Evolutionary conservation across 2,888 invertebrate species (phyloP).

Genomic region (Synergus laeviventris): DNA sequence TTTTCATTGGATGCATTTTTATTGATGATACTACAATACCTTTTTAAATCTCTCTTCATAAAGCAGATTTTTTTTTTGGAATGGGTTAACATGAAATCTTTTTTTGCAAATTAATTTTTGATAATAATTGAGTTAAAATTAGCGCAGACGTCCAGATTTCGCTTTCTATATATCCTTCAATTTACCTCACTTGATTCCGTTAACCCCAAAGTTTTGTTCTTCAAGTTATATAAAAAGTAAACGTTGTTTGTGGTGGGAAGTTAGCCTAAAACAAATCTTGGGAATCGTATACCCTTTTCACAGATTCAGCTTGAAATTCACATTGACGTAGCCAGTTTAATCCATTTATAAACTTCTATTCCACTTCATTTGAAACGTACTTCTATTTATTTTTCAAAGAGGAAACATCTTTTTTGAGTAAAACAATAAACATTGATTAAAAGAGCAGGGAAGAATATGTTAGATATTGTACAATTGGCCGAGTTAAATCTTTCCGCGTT

Average conservation of each 20-base stretch:
- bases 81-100: background rate
- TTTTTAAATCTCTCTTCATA: background rate
- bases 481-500: background rate
- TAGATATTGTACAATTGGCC: background rate
- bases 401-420: too few relatives aligned
- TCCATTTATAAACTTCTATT: background rate
- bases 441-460: too few relatives aligned
- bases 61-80: background rate
- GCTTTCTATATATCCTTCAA: background rate
- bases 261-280: slow-evolving; percentile 25
- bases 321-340: background rate
- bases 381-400: background rate
- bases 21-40: too few relatives aligned
- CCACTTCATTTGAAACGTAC: background rate
- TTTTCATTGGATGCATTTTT: too few relatives aligned
- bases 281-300: background rate
- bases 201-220: slow-evolving; percentile 35
- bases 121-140: slow-evolving; percentile 32
- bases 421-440: too few relatives aligned
- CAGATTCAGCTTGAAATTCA: background rate
- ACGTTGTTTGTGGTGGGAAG: slow-evolving; percentile 21
- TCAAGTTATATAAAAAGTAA: background rate
- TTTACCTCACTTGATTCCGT: slow-evolving; percentile 5
- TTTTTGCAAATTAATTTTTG: slow-evolving; percentile 10
- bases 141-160: background rate